phyloP scores from a whole-genome alignment of 2,888 invertebrate genomes.

The Eupithecia abbreviata region DNA sequence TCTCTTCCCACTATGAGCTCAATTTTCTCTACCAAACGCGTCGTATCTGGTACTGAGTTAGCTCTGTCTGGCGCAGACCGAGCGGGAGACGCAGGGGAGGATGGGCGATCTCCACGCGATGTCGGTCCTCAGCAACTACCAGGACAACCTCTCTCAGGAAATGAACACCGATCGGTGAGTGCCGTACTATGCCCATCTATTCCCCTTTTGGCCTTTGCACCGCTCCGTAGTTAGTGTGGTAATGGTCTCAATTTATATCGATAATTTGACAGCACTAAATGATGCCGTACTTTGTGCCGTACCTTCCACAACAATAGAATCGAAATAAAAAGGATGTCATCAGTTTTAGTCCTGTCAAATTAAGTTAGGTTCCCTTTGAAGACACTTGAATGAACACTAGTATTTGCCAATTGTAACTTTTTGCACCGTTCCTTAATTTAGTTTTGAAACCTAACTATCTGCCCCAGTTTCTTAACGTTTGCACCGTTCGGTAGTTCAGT shows the following conservation, averaged over 20 bases:
- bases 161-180: conserved; percentile 86
- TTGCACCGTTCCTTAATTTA: background rate
- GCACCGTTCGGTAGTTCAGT: conserved; percentile 5
- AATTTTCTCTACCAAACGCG: background rate
- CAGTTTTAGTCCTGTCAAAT: background rate
- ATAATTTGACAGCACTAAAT: background rate
- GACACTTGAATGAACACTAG: background rate
- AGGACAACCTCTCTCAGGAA: conserved; percentile 83
- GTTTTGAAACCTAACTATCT: background rate
- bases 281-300: background rate
- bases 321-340: background rate
- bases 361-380: background rate
- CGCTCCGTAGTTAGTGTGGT: background rate
- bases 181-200: conserved; percentile 6
- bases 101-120: conserved; percentile 81
- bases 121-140: conserved; percentile 85
- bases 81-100: conserved; percentile 71
- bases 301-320: background rate
- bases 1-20: background rate
- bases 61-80: conserved; percentile 70
- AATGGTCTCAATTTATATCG: background rate
- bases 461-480: background rate
- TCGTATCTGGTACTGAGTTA: conserved; percentile 33
- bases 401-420: background rate
- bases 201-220: background rate